Evolutionary conservation across 2,797 vertebrate genomes (phyloP).

Genomic region (Halcyon leucocephala): DNA sequence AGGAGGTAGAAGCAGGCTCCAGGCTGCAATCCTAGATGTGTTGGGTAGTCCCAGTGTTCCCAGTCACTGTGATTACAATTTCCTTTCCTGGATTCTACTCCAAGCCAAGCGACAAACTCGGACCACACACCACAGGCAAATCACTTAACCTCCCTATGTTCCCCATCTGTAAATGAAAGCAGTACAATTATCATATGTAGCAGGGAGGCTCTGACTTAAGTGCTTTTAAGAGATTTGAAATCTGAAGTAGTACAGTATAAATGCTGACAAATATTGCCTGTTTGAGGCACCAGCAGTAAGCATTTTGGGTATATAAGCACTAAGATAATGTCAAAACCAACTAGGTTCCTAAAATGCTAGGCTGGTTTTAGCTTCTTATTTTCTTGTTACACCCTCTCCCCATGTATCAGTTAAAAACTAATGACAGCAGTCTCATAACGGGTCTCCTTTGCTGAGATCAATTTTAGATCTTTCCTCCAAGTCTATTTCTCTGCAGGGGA

Average conservation of each 20-base stretch:
- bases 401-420: not conserved
- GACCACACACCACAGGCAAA: not conserved
- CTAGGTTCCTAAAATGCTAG: not conserved
- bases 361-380: not conserved
- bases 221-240: not conserved
- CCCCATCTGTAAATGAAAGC: not conserved
- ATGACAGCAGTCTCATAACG: not conserved
- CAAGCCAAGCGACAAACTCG: not conserved
- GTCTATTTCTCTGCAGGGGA: not conserved
- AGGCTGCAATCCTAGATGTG: not conserved
- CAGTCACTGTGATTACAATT: not conserved
- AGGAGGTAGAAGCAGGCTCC: not conserved
- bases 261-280: not conserved
- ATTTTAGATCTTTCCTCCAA: not conserved
- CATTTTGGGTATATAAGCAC: not conserved
- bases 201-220: not conserved
- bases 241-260: not conserved
- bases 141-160: not conserved
- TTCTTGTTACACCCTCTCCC: not conserved
- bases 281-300: not conserved
- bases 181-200: not conserved
- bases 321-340: not conserved
- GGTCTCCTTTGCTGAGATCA: not conserved
- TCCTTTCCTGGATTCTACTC: not conserved
- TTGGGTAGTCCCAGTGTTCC: not conserved